These are phyloP conservation scores for Rhopalosiphum nymphaeae DNA, from an alignment of 2,888 invertebrate genomes.

Conservation along the genomic window DNA sequence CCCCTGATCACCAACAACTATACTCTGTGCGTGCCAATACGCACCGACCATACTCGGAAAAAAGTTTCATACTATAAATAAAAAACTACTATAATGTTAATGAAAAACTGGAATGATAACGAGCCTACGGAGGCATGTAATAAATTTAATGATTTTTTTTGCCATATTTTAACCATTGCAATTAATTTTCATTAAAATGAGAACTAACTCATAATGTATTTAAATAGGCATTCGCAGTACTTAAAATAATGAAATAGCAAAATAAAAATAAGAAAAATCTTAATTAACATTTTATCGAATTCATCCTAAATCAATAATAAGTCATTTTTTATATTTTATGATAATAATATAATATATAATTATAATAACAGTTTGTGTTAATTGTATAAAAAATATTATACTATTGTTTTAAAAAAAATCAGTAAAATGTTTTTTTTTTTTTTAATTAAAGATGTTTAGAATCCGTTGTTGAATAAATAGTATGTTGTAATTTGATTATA, in stretches of 20 bases:
- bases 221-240: not conserved
- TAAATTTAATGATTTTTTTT: not conserved
- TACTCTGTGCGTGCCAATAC: not conserved
- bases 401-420: not conserved
- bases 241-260: not conserved
- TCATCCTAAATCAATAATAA: not conserved
- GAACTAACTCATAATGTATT: not conserved
- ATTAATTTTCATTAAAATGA: not conserved
- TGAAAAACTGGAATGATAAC: not conserved
- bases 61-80: not conserved
- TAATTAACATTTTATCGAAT: not conserved
- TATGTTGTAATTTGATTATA: not conserved
- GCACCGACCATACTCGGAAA: not conserved
- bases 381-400: not conserved
- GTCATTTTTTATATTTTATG: not conserved
- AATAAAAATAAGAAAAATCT: not conserved
- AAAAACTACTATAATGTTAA: not conserved
- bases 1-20: not conserved
- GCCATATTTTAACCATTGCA: not conserved
- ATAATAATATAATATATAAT: not conserved
- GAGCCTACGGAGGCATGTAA: not conserved
- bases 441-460: not conserved
- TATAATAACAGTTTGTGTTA: not conserved
- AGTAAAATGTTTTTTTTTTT: not conserved
- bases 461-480: not conserved